Evolutionary conservation across 2,113 vertebrate genomes (phyloP).

Genomic region (Nibea coibor): DNA sequence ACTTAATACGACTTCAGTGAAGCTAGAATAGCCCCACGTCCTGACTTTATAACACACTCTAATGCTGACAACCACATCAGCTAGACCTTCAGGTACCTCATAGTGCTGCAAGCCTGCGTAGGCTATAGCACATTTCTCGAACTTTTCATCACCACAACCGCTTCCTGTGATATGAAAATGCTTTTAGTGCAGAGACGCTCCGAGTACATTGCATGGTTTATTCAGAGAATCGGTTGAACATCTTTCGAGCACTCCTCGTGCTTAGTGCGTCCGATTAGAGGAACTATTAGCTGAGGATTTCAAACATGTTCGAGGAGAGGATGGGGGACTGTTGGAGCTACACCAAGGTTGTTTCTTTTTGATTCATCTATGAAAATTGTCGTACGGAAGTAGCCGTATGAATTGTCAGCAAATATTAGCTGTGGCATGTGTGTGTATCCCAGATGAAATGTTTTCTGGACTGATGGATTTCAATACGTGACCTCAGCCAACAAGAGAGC

Average conservation of each 20-base stretch:
- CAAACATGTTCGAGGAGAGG: constrained; percentile 81
- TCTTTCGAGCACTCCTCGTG: background rate
- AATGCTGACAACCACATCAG: background rate
- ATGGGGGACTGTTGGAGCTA: constrained; percentile 84
- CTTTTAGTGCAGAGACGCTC: constrained; percentile 31
- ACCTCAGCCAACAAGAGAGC: constrained; percentile 52
- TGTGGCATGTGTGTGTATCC: background rate
- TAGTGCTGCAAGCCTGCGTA: background rate
- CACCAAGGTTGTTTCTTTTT: constrained; percentile 71
- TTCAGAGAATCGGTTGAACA: constrained; percentile 1
- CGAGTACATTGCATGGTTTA: background rate
- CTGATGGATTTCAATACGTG: constrained; percentile 31
- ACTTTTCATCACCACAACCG: constrained; percentile 55
- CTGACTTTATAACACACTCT: background rate
- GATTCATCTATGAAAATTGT: background rate
- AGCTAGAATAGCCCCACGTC: background rate
- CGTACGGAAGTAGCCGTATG: background rate
- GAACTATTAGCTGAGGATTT: constrained; percentile 1
- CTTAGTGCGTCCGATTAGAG: background rate
- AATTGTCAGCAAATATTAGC: background rate
- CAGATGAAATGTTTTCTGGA: constrained; percentile 30
- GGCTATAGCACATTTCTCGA: background rate
- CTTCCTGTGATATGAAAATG: constrained; percentile 71
- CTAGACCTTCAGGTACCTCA: background rate
- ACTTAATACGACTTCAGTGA: background rate